phyloP scores from a whole-genome alignment of 2,797 vertebrate species.

The Eutrigla gurnardus region DNA sequence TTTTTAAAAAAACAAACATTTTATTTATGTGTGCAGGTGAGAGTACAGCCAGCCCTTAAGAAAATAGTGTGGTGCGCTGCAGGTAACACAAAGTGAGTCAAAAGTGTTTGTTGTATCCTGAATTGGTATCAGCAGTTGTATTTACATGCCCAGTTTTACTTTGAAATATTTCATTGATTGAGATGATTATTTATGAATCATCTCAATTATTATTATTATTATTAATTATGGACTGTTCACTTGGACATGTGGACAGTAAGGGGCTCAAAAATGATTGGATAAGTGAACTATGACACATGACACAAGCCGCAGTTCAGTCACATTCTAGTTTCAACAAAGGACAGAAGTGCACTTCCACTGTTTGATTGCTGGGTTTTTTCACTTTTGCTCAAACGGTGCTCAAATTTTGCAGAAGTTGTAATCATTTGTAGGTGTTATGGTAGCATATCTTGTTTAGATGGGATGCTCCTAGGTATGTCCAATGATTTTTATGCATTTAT shows the following conservation, averaged over 20 bases:
- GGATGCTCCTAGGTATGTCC: conserved; percentile 3
- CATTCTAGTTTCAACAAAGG: conserved; percentile 11
- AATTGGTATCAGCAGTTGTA: conserved; percentile 17
- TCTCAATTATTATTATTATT: no score
- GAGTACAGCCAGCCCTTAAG: conserved; percentile 35
- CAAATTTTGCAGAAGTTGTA: conserved; percentile 60
- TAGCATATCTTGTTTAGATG: conserved; percentile 55
- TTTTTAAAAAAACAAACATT: neutral
- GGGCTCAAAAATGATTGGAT: conserved; percentile 28
- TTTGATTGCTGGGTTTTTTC: conserved; percentile 17
- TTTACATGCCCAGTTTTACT: conserved; percentile 35
- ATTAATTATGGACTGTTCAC: neutral
- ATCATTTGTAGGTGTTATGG: conserved; percentile 47
- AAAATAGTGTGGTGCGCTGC: conserved; percentile 7
- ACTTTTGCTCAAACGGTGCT: conserved; percentile 73
- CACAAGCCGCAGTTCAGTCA: conserved; percentile 13
- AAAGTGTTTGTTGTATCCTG: neutral
- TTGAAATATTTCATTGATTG: conserved; percentile 14
- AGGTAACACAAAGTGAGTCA: conserved; percentile 25
- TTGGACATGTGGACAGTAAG: neutral
- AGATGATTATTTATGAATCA: neutral
- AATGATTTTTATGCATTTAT: conserved; percentile 16
- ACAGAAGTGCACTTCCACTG: neutral
- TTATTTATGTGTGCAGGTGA: conserved; percentile 27
- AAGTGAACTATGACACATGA: conserved; percentile 17